Base-by-base conservation (phyloP, 2,797 vertebrate genomes). In the Sebastolobus alascanus region DNA sequence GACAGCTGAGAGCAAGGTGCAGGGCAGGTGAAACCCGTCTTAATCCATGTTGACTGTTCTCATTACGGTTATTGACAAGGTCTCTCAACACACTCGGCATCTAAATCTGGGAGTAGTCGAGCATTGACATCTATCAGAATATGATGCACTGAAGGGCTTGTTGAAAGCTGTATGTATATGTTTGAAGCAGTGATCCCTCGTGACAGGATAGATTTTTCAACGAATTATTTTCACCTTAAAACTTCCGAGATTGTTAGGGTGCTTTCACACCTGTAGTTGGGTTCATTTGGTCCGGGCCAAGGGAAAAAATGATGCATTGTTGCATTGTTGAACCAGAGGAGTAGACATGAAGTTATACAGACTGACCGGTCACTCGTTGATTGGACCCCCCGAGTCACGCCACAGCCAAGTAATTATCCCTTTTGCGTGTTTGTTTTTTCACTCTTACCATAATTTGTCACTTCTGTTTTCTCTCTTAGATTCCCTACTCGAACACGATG, bases 21-120 rank as follows among this genome's bases (percentile, higher is more conserved):
- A 33, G 33, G 61, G 29, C 68, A 73, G 81, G 50, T 61, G 50
- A 69, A 63, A 59, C 20, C n/a, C n/a, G 67, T 27, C 59, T 69
- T 40, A 18, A 60, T 54, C 55, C 71, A n/a, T 50, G 64, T 12
- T 20, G 58, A 14, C 65, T 68, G 37, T 14, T 83, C 43, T 73
- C 50, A 13, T 60, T 11, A 18, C 12, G 13, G 6, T 50, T 70
- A 73, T 60, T 61, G 71, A 90, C 31, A 8, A 33, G 12, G 11
- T 0, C 33, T 87, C 50, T 85, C 56, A 64, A 20, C 79, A 33
- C 40, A 6, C n/a, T 14, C 10, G 25, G 38, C 31, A 55, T 69
- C 33, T 33, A 33, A 29, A 52, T 55, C 13, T 50, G 2, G 9
- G 29, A 54, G 64, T 18, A 58, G n/a, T 38, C 31, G 7, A 18